Evolutionary conservation across 1,140 invertebrate species (phyloP), one percentile per base, ranked within the genome.

Genomic region (Drosophila nebulosa): DNA sequence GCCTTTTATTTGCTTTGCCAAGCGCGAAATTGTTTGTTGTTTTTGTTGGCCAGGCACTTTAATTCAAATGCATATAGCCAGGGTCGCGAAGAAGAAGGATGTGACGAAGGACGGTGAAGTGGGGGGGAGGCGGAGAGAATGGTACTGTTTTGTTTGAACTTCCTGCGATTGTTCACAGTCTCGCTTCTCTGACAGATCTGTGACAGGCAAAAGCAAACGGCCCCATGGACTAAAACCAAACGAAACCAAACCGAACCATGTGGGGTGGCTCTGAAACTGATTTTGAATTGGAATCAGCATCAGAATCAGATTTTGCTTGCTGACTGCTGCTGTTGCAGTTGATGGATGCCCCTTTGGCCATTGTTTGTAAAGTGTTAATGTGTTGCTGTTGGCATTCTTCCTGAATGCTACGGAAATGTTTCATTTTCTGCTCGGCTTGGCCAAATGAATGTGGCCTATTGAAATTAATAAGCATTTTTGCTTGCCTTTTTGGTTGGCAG

Each of bases 11-110:
- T 80, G 79, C 52, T 65, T 78, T 79, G 67, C 79, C 75, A 89
- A 83, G 83, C 83, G 83, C 83, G 71, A 86, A 86, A 86, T 88
- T 88, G 78, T 86, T 88, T 88, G 83, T 86, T 86, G 71, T 88
- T 88, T 68, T 85, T 69, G 56, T 53, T 58, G 62, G 14, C 61
- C 59, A 64, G 64, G 72, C 58, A 66, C 66, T 79, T 74, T 69
- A 74, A 85, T 86, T 86, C 69, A 80, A 86, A 71, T 85, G 81
- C 81, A 77, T 60, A 59, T 57, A 50, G 69, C 56, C 27, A 50
- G 22, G n/a, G 16, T 4, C 22, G 51, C 1, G 30, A 64, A 24
- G 10, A 39, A 52, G 30, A 32, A 32, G 30, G 10, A 32, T 32
- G 10, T 32, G 30, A 30, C 59, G 4, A n/a, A n/a, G n/a, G n/a